A percentile compares a stretch with the other conserved stretches of the same genome.
Evolutionary conservation across 2,888 invertebrate species (phyloP).

Genomic region (Congeria kusceri): DNA sequence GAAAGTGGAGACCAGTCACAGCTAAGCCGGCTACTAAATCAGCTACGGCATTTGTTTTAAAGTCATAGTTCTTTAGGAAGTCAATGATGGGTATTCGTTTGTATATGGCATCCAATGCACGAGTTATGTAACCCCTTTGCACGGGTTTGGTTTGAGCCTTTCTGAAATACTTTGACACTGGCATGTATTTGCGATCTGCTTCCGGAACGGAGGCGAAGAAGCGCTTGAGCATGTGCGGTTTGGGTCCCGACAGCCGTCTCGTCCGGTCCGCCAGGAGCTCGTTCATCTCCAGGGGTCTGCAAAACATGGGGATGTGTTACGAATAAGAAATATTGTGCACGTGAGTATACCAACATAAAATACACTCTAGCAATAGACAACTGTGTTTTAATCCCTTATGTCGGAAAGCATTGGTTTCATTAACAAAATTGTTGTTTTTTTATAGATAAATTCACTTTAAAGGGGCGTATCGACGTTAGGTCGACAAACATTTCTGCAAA

Average conservation of each 20-base stretch:
- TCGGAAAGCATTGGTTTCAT: no score
- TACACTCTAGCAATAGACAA: no score
- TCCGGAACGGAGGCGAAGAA: constrained; percentile 46
- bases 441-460: no score
- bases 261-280: neutral
- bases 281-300: neutral
- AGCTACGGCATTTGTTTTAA: constrained; percentile 61
- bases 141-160: constrained; percentile 37
- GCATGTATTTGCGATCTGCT: constrained; percentile 44
- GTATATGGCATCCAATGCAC: constrained; percentile 11
- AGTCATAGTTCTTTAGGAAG: constrained; percentile 59
- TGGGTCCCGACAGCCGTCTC: constrained; percentile 22
- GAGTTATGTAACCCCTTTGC: constrained; percentile 1
- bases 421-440: no score
- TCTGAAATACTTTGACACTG: constrained; percentile 47
- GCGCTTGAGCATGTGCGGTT: constrained; percentile 34
- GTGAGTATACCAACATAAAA: no score
- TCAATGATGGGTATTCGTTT: constrained; percentile 53
- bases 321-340: no score
- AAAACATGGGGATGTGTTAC: neutral
- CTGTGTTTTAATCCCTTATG: no score
- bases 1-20: constrained; percentile 77
- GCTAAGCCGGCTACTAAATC: constrained; percentile 77
- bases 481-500: no score
- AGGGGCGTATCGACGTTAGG: no score